A percentile compares a stretch with the other conserved stretches of the same genome.
phyloP scores from a whole-genome alignment of 1,140 invertebrate species.

The Rhynchophorus ferrugineus region DNA sequence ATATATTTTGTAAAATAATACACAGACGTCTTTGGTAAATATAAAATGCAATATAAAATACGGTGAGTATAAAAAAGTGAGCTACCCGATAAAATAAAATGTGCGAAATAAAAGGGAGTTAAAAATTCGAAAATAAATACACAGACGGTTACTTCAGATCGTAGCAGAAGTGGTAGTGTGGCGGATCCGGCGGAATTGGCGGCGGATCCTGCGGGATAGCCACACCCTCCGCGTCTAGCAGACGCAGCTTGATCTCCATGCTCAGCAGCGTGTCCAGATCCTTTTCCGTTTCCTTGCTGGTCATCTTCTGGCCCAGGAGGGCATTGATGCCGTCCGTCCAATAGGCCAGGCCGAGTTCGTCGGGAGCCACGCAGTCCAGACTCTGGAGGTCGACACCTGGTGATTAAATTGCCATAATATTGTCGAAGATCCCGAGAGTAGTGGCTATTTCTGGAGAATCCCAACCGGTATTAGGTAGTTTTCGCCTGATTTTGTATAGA shows the following conservation, averaged over 20 bases:
- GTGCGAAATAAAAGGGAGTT: too few species aligned
- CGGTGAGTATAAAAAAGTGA: too few species aligned
- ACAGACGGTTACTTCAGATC: slow-evolving; percentile 53
- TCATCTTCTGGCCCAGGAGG: slow-evolving; percentile 80
- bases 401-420: background rate
- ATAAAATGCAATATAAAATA: too few species aligned
- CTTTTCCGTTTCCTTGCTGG: slow-evolving; percentile 77
- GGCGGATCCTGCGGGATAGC: slow-evolving; percentile 90
- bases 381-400: slow-evolving; percentile 50
- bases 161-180: slow-evolving; percentile 79
- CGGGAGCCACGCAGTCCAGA: slow-evolving; percentile 86
- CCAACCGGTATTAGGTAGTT: too few species aligned
- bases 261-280: slow-evolving; percentile 88
- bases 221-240: slow-evolving; percentile 91
- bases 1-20: too few species aligned
- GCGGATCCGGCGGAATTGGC: slow-evolving; percentile 77
- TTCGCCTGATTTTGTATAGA: too few species aligned
- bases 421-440: slow-evolving; percentile 36
- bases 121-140: too few species aligned
- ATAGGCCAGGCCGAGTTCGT: slow-evolving; percentile 83
- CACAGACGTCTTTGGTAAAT: too few species aligned
- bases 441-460: too few species aligned
- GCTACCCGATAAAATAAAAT: too few species aligned
- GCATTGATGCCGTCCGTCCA: slow-evolving; percentile 96
- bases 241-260: slow-evolving; percentile 92